A percentile compares a stretch with the other conserved stretches of the same genome.
These are phyloP conservation scores for Oplegnathus fasciatus DNA, from an alignment of 2,113 vertebrate species.

Conservation along the genomic window DNA sequence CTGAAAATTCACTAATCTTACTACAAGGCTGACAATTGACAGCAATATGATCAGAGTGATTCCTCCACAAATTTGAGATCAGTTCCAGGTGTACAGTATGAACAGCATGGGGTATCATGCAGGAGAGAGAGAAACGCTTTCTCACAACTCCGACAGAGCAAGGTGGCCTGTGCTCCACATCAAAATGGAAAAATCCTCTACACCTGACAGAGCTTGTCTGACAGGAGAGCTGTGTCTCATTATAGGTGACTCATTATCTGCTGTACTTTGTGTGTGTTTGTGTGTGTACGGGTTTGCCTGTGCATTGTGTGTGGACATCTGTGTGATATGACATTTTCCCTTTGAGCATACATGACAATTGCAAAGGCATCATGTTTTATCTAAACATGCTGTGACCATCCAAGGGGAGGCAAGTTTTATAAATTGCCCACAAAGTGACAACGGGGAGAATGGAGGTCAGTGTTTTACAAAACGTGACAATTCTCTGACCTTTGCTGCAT, in stretches of 20 bases:
- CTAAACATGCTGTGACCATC: constrained; percentile 36
- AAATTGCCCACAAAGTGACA: constrained; percentile 28
- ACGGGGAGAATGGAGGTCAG: constrained; percentile 21
- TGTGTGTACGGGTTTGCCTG: constrained; percentile 17
- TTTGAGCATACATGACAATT: constrained; percentile 44
- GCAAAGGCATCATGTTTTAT: constrained; percentile 29
- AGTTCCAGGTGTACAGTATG: constrained; percentile 35
- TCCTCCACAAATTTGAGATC: constrained; percentile 30
- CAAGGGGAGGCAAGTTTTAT: constrained; percentile 13
- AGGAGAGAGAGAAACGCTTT: constrained; percentile 27
- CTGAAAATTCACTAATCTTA: not conserved
- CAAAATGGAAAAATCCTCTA: constrained; percentile 65
- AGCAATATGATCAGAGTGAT: constrained; percentile 21
- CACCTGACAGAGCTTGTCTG: constrained; percentile 72
- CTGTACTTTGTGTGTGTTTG: constrained; percentile 40
- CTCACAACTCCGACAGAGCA: constrained; percentile 41
- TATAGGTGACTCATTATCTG: constrained; percentile 72
- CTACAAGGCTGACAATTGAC: not conserved
- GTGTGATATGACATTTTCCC: constrained; percentile 56
- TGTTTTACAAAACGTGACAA: constrained; percentile 43
- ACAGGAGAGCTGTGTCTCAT: constrained; percentile 67
- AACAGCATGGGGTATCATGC: constrained; percentile 55
- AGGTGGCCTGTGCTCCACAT: constrained; percentile 47
- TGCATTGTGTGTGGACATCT: constrained; percentile 17
- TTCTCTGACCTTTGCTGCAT: constrained; percentile 50